Percentiles rank a stretch among this genome's conserved stretches.
Evolutionary conservation across 2,797 vertebrate genomes (phyloP).

Genomic region (Hydrocynus forskahlii): DNA sequence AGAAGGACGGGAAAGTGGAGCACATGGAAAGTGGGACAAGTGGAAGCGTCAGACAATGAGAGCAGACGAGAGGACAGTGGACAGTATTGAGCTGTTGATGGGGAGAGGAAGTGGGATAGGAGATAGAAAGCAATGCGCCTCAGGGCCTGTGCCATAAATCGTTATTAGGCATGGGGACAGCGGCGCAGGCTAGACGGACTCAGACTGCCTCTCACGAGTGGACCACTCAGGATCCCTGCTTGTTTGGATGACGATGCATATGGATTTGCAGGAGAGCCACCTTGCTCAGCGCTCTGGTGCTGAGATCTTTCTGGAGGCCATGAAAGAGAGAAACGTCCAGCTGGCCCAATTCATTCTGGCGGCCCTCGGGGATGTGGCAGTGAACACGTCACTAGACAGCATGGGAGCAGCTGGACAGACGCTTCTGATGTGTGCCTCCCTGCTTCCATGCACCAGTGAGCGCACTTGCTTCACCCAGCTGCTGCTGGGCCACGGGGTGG

Average conservation of each 20-base stretch:
- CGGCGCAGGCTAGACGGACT: background rate
- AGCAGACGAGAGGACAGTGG: background rate
- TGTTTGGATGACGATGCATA: background rate
- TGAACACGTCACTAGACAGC: background rate
- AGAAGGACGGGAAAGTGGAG: background rate
- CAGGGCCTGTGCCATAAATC: background rate
- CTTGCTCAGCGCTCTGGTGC: background rate
- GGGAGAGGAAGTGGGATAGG: background rate
- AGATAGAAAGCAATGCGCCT: constrained; percentile 1
- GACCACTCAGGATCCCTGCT: background rate
- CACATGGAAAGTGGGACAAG: constrained; percentile 8
- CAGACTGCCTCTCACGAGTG: background rate
- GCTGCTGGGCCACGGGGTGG: background rate
- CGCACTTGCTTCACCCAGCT: background rate
- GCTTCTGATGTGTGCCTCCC: constrained; percentile 3
- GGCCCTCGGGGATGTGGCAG: background rate
- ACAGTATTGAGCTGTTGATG: background rate
- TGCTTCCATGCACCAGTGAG: background rate
- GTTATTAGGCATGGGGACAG: background rate
- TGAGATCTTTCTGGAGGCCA: background rate
- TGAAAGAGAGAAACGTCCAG: background rate
- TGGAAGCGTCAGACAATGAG: background rate
- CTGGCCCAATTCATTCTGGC: background rate
- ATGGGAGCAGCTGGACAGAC: background rate
- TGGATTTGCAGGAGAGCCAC: background rate